Evolutionary conservation across 2,888 invertebrate species (phyloP), one percentile per base, ranked within the genome.

Genomic region (Parascotia fuliginaria): DNA sequence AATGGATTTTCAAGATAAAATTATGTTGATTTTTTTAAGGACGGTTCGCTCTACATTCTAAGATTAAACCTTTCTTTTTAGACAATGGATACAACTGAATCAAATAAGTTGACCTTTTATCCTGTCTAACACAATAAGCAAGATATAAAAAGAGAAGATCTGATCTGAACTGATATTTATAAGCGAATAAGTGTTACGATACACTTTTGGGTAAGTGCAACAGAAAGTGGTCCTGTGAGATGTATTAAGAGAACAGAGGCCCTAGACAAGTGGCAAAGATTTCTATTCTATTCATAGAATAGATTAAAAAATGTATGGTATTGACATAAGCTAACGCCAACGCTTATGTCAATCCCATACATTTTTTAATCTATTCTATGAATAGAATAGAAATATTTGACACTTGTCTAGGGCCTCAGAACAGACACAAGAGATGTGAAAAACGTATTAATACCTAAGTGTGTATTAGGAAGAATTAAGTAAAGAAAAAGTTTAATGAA

Each of bases 61-160:
- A 6, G 31, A 52, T 24, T 32, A 44, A 46, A 16, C 14, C 42
- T 50, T 42, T 42, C 33, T 15, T n/a, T 32, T 2, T 42, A 6
- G 33, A 37, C 36, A 53, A 53, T 50, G 51, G 47, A 54, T 60
- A 62, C 66, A 65, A 64, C 50, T 63, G 52, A 62, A 71, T 73
- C 57, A 63, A 57, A 48, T 51, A 57, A 69, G 71, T 70, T 69
- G 67, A 39, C 62, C 64, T 60, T 57, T 64, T 59, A 61, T 50
- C 52, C 38, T 51, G 28, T 37, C 42, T 65, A 70, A 70, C 61
- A 41, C 57, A 58, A 64, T 68, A 66, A 65, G 29, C 22, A 41
- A 33, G 40, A 37, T 44, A 32, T 19, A 24, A 48, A 42, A 42
- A 16, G 33, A 38, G 31, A 38, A 31, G 6, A 9, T 37, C 11